Conservation (phyloP, 2,888 invertebrate genomes). For the Auanema sp. region DNA sequence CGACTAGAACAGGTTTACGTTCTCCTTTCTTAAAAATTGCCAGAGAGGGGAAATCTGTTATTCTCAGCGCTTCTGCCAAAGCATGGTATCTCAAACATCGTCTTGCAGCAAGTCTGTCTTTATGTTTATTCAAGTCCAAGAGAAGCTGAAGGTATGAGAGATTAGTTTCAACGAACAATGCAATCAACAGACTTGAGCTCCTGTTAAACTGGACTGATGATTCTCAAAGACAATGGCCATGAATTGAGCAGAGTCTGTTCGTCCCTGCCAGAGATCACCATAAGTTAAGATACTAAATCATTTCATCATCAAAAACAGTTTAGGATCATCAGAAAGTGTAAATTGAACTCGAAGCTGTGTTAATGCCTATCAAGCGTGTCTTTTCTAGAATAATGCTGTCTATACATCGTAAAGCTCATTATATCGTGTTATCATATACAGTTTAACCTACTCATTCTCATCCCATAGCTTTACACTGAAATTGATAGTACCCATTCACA, state of each 20-base stretch:
- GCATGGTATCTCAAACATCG: conserved; percentile 53
- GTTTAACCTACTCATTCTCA: conserved; percentile 9
- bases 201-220: conserved; percentile 51
- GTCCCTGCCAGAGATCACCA: conserved; percentile 57
- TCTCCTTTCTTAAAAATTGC: conserved; percentile 60
- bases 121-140: conserved; percentile 51
- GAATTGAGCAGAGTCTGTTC: conserved; percentile 36
- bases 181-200: conserved; percentile 46
- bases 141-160: conserved; percentile 42
- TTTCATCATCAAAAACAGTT: not conserved
- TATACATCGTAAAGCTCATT: not conserved
- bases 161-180: not conserved
- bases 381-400: not conserved
- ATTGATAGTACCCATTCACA: not conserved
- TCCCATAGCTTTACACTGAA: conserved; percentile 10
- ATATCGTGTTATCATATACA: not conserved
- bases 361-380: not conserved
- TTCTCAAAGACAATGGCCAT: conserved; percentile 59
- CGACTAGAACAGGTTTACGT: conserved; percentile 49
- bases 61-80: conserved; percentile 55
- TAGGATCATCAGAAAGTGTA: not conserved
- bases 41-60: conserved; percentile 60
- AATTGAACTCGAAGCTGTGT: not conserved
- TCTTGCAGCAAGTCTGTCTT: conserved; percentile 45
- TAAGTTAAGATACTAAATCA: conserved; percentile 55